phyloP scores from a whole-genome alignment of 2,113 vertebrate genomes.

The Gopherus evgoodei region DNA sequence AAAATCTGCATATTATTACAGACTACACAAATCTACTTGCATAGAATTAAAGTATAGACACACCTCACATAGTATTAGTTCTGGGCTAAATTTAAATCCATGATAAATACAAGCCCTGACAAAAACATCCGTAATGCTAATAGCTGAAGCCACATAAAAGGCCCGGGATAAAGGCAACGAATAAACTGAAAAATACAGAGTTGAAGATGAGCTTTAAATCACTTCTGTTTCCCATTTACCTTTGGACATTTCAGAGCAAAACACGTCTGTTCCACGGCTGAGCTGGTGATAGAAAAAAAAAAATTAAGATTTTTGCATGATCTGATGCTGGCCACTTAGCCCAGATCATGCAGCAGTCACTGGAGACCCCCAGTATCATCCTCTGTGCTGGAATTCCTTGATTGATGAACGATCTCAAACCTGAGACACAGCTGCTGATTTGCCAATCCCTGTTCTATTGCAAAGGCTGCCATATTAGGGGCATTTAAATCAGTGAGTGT shows the following conservation, averaged over 20 bases:
- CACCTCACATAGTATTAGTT: conserved; percentile 43
- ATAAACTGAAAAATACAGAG: conserved; percentile 57
- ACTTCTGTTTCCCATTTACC: conserved; percentile 44
- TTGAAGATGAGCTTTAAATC: conserved; percentile 66
- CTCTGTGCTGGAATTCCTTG: fast-evolving
- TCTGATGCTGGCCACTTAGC: fast-evolving
- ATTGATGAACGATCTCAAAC: not conserved
- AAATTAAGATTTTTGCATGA: not conserved
- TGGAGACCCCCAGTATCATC: fast-evolving
- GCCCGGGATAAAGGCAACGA: conserved; percentile 57
- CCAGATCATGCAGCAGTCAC: fast-evolving
- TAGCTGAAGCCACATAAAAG: conserved; percentile 38
- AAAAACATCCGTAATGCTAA: conserved; percentile 66
- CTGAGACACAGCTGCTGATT: too few species aligned
- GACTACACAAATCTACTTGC: fast-evolving
- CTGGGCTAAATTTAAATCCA: conserved; percentile 62
- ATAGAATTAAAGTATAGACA: conserved; percentile 27
- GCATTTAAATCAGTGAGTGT: not conserved
- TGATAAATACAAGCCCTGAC: conserved; percentile 64
- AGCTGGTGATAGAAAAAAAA: not conserved
- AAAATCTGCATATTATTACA: not conserved
- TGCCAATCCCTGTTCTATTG: fast-evolving
- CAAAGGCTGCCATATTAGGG: not conserved
- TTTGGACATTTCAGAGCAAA: conserved; percentile 15
- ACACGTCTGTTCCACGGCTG: not conserved